Percentiles rank a stretch among this genome's conserved stretches.
Evolutionary conservation across 2,797 vertebrate genomes (phyloP).

Genomic region (Scolopax bukidnonensis): DNA sequence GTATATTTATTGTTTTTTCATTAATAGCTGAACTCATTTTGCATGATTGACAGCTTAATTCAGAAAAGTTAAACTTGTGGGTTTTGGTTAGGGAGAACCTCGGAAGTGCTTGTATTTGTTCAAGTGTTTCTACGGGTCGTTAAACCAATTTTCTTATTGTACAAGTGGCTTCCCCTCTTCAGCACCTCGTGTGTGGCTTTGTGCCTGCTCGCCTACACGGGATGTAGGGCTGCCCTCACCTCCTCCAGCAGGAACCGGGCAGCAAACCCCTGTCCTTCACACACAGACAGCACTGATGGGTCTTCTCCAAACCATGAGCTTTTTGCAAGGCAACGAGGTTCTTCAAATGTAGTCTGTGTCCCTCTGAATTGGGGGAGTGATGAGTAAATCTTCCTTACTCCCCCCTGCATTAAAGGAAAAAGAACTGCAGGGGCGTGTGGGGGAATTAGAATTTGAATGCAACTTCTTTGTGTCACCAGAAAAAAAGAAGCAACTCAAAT

Average conservation of each 20-base stretch:
- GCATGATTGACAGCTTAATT: constrained; percentile 37
- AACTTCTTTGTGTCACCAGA: neutral
- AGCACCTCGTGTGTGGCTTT: neutral
- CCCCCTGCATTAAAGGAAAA: neutral
- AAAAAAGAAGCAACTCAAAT: neutral
- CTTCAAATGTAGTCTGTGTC: neutral
- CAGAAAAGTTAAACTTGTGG: neutral
- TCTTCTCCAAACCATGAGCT: neutral
- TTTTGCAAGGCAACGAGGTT: rapidly evolving
- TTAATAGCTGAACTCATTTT: constrained; percentile 54
- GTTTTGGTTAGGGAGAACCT: neutral
- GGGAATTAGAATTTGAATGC: neutral
- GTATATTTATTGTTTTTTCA: constrained; percentile 59
- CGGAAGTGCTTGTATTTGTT: neutral
- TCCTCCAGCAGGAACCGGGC: neutral
- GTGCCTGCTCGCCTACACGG: neutral
- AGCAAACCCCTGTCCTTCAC: neutral
- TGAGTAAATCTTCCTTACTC: neutral
- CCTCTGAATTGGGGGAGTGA: neutral
- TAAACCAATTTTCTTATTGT: neutral
- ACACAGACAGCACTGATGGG: neutral
- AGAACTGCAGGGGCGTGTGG: neutral
- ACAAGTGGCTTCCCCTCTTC: neutral
- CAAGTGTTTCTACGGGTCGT: neutral
- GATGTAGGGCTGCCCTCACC: neutral